Conservation (phyloP, 2,888 invertebrate species). For the Nudaria mundana region DNA sequence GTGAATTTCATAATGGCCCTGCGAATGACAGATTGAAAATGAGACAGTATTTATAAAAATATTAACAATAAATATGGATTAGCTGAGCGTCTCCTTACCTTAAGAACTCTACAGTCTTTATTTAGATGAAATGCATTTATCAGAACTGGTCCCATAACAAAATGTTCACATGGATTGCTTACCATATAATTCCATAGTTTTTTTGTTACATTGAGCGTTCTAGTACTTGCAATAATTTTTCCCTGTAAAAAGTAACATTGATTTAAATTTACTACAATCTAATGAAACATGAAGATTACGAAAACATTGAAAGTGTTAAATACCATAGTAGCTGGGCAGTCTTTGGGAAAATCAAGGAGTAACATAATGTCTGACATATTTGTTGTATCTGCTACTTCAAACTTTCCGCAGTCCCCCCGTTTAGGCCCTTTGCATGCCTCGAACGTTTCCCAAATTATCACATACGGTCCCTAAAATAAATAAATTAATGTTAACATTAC, state of each 20-base stretch:
- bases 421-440: slow-evolving; percentile 65
- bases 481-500: too few species aligned
- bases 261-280: slow-evolving; percentile 16
- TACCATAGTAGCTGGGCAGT: slow-evolving; percentile 53
- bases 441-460: slow-evolving; percentile 42
- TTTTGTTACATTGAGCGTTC: slow-evolving; percentile 48
- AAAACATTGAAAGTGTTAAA: slow-evolving; percentile 7
- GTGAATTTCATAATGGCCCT: slow-evolving; percentile 60
- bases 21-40: slow-evolving; percentile 35
- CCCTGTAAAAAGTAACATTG: slow-evolving; percentile 43
- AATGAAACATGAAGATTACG: neutral
- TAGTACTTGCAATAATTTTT: slow-evolving; percentile 49
- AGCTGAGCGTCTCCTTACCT: too few species aligned
- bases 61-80: slow-evolving; percentile 9
- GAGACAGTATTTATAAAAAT: neutral
- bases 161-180: slow-evolving; percentile 67
- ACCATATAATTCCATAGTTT: slow-evolving; percentile 59
- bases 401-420: slow-evolving; percentile 48
- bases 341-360: slow-evolving; percentile 48
- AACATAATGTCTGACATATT: slow-evolving; percentile 60
- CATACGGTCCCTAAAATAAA: slow-evolving; percentile 59
- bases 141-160: slow-evolving; percentile 61
- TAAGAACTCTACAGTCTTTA: slow-evolving; percentile 54
- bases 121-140: slow-evolving; percentile 54
- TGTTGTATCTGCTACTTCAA: slow-evolving; percentile 42